Base-by-base conservation (phyloP, 2,888 invertebrate genomes). In the Nomada lathburiana region DNA sequence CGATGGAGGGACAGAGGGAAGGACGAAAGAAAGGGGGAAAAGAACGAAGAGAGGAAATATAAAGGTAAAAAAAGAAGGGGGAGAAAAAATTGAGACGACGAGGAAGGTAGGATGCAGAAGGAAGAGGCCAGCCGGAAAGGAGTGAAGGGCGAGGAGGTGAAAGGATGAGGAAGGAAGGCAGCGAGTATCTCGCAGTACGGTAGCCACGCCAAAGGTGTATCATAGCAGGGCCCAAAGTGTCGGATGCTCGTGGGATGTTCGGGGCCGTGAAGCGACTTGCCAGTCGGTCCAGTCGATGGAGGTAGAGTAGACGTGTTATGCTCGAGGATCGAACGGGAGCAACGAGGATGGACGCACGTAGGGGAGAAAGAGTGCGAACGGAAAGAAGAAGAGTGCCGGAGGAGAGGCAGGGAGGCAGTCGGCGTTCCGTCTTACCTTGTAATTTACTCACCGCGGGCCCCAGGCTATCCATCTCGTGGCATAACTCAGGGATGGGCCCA, bases 381-480 rank as follows among this genome's bases (percentile, higher is more conserved):
- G 79, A 65, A 76, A 72, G 71, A 59, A 65, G 75, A 71, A 73
- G 76, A 80, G 84, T 13, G 68, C 67, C 70, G 83, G 74, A 52
- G 64, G 64, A 78, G 80, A 84, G 72, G 69, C 83, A 82, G 84
- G 85, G 87, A 85, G 88, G 87, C 86, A 89, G 90, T 90, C 90
- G 89, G 90, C 89, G 90, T 91, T 92, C 91, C 91, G 91, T 90
- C 91, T 91, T 93, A 92, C 93, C 93, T 93, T 93, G 93, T 93
- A 93, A 93, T 93, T 93, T 93, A 93, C 93, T 92, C 92, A 93
- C 93, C 93, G 93, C 93, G 87, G 89, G 91, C 92, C 92, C 88
- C 88, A 84, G 92, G 92, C 92, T 91, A 92, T 92, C 90, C 90
- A 91, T 92, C 91, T 91, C 89, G 87, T 91, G 90, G 92, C 89